Evolutionary conservation across 1,140 invertebrate species (phyloP).

Genomic region (Brachionus angularis): DNA sequence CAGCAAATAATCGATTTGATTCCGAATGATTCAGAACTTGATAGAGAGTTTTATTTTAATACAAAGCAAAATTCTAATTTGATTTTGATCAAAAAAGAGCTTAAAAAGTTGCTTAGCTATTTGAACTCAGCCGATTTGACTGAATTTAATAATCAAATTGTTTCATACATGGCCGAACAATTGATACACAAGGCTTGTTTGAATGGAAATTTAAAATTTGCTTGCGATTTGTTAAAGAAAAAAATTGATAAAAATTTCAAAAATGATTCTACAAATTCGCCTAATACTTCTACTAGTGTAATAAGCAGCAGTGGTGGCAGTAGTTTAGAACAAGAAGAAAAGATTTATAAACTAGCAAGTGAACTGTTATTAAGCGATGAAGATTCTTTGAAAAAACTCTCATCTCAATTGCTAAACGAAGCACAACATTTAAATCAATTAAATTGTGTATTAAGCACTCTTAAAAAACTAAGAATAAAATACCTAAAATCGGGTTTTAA

Average conservation of each 20-base stretch:
- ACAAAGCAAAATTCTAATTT: neutral
- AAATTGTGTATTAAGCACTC: constrained; percentile 17
- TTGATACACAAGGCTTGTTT: constrained; percentile 29
- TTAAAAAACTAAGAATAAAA: constrained; percentile 39
- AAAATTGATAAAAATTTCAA: constrained; percentile 2
- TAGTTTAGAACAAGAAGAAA: constrained; percentile 32
- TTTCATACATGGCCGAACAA: constrained; percentile 32
- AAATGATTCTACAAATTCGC: too few relatives aligned
- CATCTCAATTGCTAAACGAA: constrained; percentile 10
- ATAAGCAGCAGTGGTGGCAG: too few relatives aligned
- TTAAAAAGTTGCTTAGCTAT: neutral
- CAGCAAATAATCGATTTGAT: too few relatives aligned
- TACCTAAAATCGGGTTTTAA: neutral
- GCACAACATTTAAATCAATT: constrained; percentile 25
- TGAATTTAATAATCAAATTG: neutral
- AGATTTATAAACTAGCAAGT: constrained; percentile 23
- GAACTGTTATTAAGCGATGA: constrained; percentile 33
- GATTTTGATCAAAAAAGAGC: neutral
- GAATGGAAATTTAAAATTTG: constrained; percentile 26
- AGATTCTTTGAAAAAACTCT: constrained; percentile 26
- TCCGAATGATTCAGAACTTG: too few relatives aligned
- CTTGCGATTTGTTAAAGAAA: constrained; percentile 16
- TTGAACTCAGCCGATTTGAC: neutral
- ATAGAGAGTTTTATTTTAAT: too few relatives aligned
- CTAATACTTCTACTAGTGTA: neutral